Base-by-base conservation (phyloP, 2,113 vertebrate genomes). In the Cricetomys ansorgei region DNA sequence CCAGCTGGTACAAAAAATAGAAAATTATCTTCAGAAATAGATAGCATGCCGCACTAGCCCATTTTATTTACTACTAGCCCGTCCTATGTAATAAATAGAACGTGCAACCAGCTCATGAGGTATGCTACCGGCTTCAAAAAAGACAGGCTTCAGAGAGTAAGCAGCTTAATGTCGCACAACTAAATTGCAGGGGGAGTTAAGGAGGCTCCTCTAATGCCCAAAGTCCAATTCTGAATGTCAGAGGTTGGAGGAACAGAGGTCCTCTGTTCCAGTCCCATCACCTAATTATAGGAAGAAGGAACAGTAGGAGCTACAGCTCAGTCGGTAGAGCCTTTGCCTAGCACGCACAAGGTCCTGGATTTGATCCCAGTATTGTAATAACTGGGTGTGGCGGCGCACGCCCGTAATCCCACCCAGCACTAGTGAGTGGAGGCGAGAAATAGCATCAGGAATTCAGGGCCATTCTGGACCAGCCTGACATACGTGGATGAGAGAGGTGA, bases 271-370 rank as follows among this genome's bases (percentile, higher is more conserved):
- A 27, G 1, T 34, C 57, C 50, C 5, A 62, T n/a, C 40, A 70
- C 27, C 3, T 94, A 67, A 79, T 69, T 96, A 93, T 77, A 83
- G 76, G 45, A 72, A 93, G 29, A 37, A 31, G 43, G 62, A 65
- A 13, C 65, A 37, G 31, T 40, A 64, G 81, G 10, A 2, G 9
- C 11, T 65, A 17, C 9, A 21, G 29, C 43, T 50, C 31, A 67
- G 19, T 48, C 34, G 45, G 73, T 50, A 76, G 73, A 48, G 12
- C 48, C 17, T 34, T 85, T 50, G 43, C 62, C 62, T 65, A 48
- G 59, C 59, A 48, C 65, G 19, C 29, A 13, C 0, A 2, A 65
- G 15, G 40, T 64, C 16, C 81, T 85, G 59, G 81, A 10, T 85
- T 45, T 34, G 57, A 45, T 31, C n/a, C n/a, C 25, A 9, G 16